Percentiles rank a stretch among this genome's conserved stretches.
Conservation (phyloP, 2,113 vertebrate genomes). For the Salvelinus sp. region DNA sequence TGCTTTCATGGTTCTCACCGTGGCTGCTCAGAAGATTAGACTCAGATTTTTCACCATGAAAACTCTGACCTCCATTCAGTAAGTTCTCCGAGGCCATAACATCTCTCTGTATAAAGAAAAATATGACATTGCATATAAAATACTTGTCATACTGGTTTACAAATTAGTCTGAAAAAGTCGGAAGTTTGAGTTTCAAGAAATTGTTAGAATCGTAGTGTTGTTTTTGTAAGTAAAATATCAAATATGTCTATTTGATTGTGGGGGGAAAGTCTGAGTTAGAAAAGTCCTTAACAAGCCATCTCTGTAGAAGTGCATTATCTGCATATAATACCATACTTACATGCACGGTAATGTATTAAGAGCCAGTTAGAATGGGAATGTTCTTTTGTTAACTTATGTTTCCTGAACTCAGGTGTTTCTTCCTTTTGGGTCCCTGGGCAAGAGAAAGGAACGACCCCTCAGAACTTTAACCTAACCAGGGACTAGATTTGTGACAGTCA, state of each 20-base stretch:
- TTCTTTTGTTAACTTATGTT: not conserved
- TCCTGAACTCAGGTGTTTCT: not conserved
- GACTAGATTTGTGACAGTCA: not conserved
- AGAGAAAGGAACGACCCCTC: not conserved
- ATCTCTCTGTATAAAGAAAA: constrained; percentile 5
- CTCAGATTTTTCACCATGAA: constrained; percentile 12
- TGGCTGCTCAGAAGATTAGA: not conserved
- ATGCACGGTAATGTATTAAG: not conserved
- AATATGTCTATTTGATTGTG: too few species aligned
- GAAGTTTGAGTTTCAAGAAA: too few species aligned
- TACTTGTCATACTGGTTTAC: too few species aligned
- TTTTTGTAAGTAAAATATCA: too few species aligned
- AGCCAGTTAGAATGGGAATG: not conserved
- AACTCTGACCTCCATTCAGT: constrained; percentile 3
- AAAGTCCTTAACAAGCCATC: not conserved
- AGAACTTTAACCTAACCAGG: not conserved
- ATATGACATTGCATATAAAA: not conserved
- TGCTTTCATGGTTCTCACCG: not conserved
- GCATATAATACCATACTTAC: not conserved
- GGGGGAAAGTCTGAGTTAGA: too few species aligned
- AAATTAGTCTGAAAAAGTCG: too few species aligned
- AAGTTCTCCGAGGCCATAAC: constrained; percentile 29
- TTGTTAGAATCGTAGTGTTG: too few species aligned
- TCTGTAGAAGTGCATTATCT: not conserved
- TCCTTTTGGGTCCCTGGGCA: not conserved